These are phyloP conservation scores for Drosophila pseudotakahashii DNA, from an alignment of 2,888 invertebrate genomes.

Conservation along the genomic window DNA sequence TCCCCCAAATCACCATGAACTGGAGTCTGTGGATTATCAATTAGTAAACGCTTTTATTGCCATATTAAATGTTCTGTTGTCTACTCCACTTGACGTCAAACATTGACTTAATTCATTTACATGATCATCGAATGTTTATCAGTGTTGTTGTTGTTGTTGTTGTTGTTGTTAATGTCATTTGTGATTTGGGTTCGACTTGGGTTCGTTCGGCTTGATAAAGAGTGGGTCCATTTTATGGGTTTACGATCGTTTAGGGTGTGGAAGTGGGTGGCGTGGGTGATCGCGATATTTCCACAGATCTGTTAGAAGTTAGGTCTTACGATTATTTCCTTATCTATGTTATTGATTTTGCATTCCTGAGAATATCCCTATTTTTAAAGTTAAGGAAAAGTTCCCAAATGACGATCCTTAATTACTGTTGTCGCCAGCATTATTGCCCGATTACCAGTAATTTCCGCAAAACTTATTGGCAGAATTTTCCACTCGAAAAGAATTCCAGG, in stretches of 20 bases:
- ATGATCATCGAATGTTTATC: constrained; percentile 60
- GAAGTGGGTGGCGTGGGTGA: constrained; percentile 25
- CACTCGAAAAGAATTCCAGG: constrained; percentile 45
- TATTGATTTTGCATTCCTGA: no score
- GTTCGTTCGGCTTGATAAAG: constrained; percentile 26
- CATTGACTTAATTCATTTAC: constrained; percentile 62
- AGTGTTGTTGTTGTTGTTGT: not conserved
- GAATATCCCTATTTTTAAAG: not conserved
- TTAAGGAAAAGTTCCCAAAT: not conserved
- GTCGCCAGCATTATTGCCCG: not conserved
- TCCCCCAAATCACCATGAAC: constrained; percentile 9
- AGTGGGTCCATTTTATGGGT: constrained; percentile 19
- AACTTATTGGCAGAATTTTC: constrained; percentile 54
- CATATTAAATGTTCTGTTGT: constrained; percentile 74
- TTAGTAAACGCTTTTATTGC: constrained; percentile 66
- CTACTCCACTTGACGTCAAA: constrained; percentile 61
- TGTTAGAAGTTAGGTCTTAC: not conserved
- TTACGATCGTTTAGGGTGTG: not conserved
- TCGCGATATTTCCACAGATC: not conserved
- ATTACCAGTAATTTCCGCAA: constrained; percentile 7
- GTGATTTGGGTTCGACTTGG: constrained; percentile 12
- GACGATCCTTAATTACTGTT: not conserved
- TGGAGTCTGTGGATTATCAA: constrained; percentile 48
- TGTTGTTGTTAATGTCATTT: constrained; percentile 16
- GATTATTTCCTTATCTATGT: not conserved